Evolutionary conservation across 2,113 vertebrate species (phyloP).

Genomic region (Ellobius talpinus): DNA sequence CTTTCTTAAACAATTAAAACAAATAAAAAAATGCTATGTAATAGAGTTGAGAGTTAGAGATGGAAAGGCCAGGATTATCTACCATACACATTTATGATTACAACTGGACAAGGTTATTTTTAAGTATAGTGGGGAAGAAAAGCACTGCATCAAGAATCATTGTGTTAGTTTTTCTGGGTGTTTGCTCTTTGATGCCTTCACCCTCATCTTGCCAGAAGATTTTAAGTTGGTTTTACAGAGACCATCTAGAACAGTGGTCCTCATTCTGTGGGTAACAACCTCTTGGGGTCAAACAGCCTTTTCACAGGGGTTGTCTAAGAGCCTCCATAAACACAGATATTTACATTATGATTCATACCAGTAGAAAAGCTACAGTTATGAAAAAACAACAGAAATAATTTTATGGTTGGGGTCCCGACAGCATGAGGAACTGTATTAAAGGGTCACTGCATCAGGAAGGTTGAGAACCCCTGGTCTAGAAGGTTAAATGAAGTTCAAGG

Average conservation of each 20-base stretch:
- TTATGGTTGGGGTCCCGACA: background rate
- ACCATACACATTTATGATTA: background rate
- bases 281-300: background rate
- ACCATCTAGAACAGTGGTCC: conserved; percentile 27
- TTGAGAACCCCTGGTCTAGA: background rate
- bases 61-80: background rate
- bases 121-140: background rate
- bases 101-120: background rate
- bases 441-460: background rate
- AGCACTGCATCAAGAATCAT: background rate
- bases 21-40: background rate
- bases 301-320: background rate
- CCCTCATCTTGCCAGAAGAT: background rate
- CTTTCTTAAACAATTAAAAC: background rate
- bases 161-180: conserved; percentile 34
- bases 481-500: conserved; percentile 73
- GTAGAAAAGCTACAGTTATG: background rate
- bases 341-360: background rate
- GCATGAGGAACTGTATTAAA: background rate
- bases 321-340: background rate
- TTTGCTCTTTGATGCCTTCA: background rate
- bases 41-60: background rate
- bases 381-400: background rate
- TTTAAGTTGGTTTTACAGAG: conserved; percentile 21
- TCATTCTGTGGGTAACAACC: background rate